Conservation (phyloP, 2,888 invertebrate species). For the Luperina nickerlii region DNA sequence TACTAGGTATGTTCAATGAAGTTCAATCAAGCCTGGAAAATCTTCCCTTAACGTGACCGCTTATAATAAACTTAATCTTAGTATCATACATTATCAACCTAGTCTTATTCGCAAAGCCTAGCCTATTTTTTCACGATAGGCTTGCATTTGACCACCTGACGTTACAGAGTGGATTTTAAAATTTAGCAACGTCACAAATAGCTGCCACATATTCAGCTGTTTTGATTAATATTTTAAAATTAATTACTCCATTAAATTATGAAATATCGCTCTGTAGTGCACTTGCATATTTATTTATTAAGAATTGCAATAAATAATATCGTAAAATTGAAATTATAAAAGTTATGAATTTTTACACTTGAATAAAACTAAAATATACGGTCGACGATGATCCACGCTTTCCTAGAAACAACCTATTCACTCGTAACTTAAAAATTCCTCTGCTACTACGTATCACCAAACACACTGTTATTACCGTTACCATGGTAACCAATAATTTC, state of each 20-base stretch:
- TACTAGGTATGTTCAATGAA: no score
- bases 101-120: no score
- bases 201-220: no score
- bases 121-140: not conserved
- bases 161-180: no score
- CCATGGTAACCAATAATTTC: not conserved
- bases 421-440: not conserved
- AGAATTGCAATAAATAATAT: not conserved
- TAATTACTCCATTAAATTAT: not conserved
- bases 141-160: not conserved
- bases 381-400: not conserved
- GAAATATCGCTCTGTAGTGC: not conserved
- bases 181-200: no score
- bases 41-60: no score
- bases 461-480: not conserved
- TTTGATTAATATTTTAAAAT: not conserved
- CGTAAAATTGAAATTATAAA: not conserved
- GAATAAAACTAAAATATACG: not conserved
- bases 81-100: not conserved
- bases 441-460: not conserved
- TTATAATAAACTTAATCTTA: not conserved
- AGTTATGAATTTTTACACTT: no score
- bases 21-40: not conserved
- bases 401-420: not conserved
- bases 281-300: not conserved